phyloP scores from a whole-genome alignment of 2,888 invertebrate genomes.

The Chrysolina americana region DNA sequence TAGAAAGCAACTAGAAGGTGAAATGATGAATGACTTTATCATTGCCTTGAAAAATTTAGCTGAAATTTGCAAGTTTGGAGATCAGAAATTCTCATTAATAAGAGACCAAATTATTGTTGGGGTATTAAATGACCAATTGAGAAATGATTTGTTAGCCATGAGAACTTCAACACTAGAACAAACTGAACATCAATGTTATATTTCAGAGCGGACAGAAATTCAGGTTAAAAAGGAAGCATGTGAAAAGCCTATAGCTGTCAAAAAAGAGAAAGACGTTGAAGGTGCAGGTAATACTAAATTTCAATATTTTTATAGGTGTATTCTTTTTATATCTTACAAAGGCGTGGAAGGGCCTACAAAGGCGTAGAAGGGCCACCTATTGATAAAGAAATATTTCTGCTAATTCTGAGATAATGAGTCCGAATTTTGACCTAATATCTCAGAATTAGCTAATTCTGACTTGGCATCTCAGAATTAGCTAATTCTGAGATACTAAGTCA shows the following conservation, averaged over 20 bases:
- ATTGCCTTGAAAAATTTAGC: constrained; percentile 7
- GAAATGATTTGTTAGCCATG: background rate
- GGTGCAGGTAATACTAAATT: background rate
- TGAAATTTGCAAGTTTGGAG: constrained; percentile 25
- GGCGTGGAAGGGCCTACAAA: too few species aligned
- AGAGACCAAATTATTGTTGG: constrained; percentile 29
- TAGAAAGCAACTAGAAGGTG: constrained; percentile 29
- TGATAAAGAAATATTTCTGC: too few species aligned
- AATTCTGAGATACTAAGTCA: too few species aligned
- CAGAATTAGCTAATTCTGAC: too few species aligned
- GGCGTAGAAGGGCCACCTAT: too few species aligned
- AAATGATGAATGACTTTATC: constrained; percentile 21
- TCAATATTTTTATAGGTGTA: background rate
- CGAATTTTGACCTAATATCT: too few species aligned
- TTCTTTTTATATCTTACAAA: too few species aligned
- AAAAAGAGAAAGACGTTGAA: background rate
- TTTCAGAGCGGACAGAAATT: background rate
- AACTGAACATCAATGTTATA: background rate
- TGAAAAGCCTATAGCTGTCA: background rate
- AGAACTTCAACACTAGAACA: constrained; percentile 8
- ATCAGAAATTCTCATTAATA: constrained; percentile 21
- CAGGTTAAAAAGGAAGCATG: background rate
- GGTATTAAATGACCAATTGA: background rate
- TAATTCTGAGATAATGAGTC: too few species aligned
- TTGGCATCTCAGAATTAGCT: too few species aligned